Base-by-base conservation (phyloP, 1,140 invertebrate genomes). In the Orussus abietinus region DNA sequence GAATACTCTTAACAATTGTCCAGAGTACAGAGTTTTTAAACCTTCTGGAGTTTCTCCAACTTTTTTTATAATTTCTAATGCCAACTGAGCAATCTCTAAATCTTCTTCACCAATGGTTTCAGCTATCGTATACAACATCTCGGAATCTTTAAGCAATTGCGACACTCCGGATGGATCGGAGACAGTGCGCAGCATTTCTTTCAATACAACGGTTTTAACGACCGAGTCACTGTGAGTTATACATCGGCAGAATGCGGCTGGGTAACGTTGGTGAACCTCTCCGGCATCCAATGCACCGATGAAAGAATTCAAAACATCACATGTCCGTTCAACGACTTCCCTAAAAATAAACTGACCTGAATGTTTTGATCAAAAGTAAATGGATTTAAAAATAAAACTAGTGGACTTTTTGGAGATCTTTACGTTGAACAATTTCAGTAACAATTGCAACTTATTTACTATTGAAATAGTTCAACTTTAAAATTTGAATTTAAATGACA, bases 71-170 rank as follows among this genome's bases (percentile, higher is more conserved):
- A 84, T 69, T 5, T 71, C 52, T 38, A 79, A 71, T 2, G 81
- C 79, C 49, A 70, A 69, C 37, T 76, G 74, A 2, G 80, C 79
- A n/a, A 85, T 75, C 5, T 63, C 64, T 22, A 83, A 51, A 57
- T 83, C 75, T 4, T 77, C 65, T 47, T 84, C 77, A 4, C 63
- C 66, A 2, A 86, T 66, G 59, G 76, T 77, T 21, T 78, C 71
- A 18, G 77, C 64, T 4, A 79, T 57, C 14, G 68, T 72, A 3
- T 71, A 68, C 45, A 81, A 64, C 17, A 85, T 57, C 55, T 76
- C 69, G 31, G 69, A 56, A 56, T 80, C 72, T 37, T 69, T 58
- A 25, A 78, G 62, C 6, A 84, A 45, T 4, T 69, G 51, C 7
- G 71, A 48, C 15, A 74, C 30, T 26, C 59, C 57, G 12, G 48